Evolutionary conservation across 1,140 invertebrate species (phyloP).

Genomic region (Drosophila obscura): DNA sequence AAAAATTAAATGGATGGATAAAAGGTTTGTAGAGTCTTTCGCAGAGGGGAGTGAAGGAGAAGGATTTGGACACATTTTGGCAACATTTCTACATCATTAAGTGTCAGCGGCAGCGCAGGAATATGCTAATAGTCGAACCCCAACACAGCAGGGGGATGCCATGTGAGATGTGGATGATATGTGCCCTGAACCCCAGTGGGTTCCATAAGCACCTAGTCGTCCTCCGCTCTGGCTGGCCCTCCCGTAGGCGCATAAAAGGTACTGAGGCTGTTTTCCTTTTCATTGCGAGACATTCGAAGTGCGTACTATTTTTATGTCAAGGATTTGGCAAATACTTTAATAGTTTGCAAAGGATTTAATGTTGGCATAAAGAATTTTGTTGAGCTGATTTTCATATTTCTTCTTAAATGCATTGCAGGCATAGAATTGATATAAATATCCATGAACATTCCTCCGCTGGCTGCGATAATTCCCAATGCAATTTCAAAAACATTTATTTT

Average conservation of each 20-base stretch:
- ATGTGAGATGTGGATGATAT: background rate
- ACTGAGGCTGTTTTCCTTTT: conserved; percentile 7
- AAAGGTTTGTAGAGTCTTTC: too few species aligned
- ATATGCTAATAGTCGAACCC: too few species aligned
- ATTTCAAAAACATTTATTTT: conserved; percentile 10
- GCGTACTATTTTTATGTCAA: background rate
- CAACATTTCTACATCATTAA: conserved; percentile 52
- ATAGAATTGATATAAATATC: conserved; percentile 28
- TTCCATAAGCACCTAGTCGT: conserved; percentile 16
- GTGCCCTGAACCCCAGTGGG: background rate
- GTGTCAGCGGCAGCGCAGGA: too few species aligned
- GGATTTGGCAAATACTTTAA: too few species aligned
- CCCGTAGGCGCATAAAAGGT: conserved; percentile 22
- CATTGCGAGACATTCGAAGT: conserved; percentile 11
- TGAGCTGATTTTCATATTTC: background rate
- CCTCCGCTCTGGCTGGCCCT: background rate
- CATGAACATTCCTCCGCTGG: conserved; percentile 14
- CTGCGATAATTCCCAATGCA: conserved; percentile 40
- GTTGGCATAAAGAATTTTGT: too few species aligned
- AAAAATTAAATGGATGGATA: conserved; percentile 1
- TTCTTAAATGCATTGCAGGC: too few species aligned
- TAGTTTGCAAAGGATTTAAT: too few species aligned
- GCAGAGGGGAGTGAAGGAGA: conserved; percentile 19
- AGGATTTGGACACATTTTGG: conserved; percentile 42
- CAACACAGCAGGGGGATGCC: too few species aligned